Conservation (phyloP, 2,888 invertebrate genomes). For the Hemithea aestivaria region DNA sequence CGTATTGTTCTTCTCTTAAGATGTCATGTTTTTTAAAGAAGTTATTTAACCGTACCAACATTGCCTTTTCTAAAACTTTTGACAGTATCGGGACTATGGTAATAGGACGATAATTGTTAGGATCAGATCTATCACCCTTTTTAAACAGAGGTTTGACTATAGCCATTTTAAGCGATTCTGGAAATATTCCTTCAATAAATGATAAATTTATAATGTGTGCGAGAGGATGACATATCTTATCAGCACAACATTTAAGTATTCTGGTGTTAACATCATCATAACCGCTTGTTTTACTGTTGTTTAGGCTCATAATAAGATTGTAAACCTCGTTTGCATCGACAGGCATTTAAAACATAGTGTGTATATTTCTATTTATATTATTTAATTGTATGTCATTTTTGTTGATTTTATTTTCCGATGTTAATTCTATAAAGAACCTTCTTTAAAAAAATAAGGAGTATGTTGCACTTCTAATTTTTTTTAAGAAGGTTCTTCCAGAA, state of each 20-base stretch:
- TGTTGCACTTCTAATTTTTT: too few relatives aligned
- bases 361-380: too few relatives aligned
- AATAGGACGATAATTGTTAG: conserved; percentile 1
- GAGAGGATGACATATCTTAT: not conserved
- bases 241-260: not conserved
- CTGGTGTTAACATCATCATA: not conserved
- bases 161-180: not conserved
- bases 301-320: too few relatives aligned
- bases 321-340: too few relatives aligned
- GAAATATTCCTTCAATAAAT: not conserved
- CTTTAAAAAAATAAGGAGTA: too few relatives aligned
- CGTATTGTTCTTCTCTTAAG: conserved; percentile 1
- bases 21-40: conserved; percentile 1
- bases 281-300: not conserved
- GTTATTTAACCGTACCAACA: not conserved
- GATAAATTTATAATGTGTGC: not conserved
- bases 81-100: conserved; percentile 4
- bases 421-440: too few relatives aligned
- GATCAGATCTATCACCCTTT: conserved; percentile 4
- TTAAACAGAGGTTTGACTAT: not conserved
- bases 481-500: too few relatives aligned
- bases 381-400: too few relatives aligned
- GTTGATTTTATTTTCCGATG: too few relatives aligned
- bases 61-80: conserved; percentile 4
- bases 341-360: too few relatives aligned